phyloP scores from a whole-genome alignment of 2,113 vertebrate species.

The Hippopotamus amphibius region DNA sequence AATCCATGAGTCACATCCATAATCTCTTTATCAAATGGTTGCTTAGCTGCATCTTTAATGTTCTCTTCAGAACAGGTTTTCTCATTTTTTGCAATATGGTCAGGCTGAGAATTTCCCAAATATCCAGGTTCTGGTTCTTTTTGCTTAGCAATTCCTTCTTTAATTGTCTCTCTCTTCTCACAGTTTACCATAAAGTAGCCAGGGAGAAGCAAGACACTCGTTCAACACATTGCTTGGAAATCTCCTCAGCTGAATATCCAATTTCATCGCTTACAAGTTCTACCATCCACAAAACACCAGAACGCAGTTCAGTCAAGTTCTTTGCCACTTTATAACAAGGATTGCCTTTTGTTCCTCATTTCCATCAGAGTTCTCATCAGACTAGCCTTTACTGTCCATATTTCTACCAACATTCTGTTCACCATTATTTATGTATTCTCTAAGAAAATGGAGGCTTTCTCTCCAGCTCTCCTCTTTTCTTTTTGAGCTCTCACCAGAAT shows the following conservation, averaged over 20 bases:
- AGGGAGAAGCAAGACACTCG: not conserved
- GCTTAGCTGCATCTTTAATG: not conserved
- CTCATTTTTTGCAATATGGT: not conserved
- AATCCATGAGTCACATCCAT: not conserved
- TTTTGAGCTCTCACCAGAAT: not conserved
- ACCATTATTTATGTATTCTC: not conserved
- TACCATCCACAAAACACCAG: not conserved
- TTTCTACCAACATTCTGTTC: not conserved
- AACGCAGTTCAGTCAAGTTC: not conserved
- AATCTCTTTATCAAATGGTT: not conserved
- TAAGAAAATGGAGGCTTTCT: not conserved
- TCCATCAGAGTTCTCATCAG: not conserved
- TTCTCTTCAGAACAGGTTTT: not conserved
- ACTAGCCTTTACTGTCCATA: not conserved
- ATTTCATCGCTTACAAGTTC: not conserved
- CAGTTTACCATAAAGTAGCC: not conserved
- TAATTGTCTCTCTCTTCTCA: not conserved
- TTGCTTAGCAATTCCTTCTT: not conserved
- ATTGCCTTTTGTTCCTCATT: not conserved
- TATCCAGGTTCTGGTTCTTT: not conserved
- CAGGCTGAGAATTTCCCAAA: not conserved
- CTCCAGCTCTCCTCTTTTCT: not conserved
- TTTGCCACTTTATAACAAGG: not conserved
- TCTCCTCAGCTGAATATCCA: not conserved
- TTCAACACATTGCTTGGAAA: not conserved